These are phyloP conservation scores for Callorhinus ursinus DNA, from an alignment of 2,113 vertebrate species.

Conservation along the genomic window DNA sequence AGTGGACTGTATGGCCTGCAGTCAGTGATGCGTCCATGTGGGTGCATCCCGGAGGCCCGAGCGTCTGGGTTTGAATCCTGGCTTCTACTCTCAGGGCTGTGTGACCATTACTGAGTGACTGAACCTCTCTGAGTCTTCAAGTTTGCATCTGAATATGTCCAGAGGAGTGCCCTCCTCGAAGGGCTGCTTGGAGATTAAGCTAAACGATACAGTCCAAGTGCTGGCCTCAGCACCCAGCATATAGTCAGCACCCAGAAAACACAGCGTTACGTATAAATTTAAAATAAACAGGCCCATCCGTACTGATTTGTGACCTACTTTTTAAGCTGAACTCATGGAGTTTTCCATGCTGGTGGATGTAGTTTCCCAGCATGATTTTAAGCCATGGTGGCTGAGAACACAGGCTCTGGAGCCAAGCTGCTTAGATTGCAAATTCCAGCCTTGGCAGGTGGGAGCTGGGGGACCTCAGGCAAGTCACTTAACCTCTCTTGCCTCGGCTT, in stretches of 20 bases:
- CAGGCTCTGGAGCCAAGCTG: neutral
- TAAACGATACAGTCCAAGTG: neutral
- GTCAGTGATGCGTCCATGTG: accelerated
- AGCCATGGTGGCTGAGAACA: accelerated
- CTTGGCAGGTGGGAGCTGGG: neutral
- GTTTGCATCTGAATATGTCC: neutral
- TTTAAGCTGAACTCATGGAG: neutral
- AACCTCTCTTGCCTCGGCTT: neutral
- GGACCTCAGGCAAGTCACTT: neutral
- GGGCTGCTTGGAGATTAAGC: neutral
- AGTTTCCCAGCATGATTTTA: no score
- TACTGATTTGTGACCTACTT: neutral
- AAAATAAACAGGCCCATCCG: neutral
- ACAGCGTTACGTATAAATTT: neutral
- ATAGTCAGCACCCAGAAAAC: neutral
- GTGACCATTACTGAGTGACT: accelerated
- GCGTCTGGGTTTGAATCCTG: neutral
- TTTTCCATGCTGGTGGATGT: neutral
- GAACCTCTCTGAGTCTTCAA: neutral
- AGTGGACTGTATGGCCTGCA: accelerated
- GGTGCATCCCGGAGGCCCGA: neutral
- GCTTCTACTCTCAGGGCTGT: neutral
- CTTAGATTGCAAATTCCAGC: neutral
- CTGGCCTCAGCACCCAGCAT: neutral
- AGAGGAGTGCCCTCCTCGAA: accelerated